phyloP scores from a whole-genome alignment of 2,888 invertebrate genomes.

The Pristionchus entomophagus region DNA sequence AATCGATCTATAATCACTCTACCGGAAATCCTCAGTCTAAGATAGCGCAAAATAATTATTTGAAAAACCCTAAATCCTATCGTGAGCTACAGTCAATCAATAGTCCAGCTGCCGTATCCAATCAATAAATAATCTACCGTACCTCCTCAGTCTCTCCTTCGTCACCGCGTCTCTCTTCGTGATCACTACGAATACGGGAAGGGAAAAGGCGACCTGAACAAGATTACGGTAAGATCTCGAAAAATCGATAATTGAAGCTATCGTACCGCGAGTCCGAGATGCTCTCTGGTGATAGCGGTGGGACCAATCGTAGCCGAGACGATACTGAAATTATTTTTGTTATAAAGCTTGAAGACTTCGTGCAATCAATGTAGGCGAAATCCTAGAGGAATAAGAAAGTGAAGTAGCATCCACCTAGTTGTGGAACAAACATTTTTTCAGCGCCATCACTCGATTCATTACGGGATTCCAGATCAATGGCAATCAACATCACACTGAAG shows the following conservation, averaged over 20 bases:
- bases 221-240: neutral
- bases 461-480: too few species aligned
- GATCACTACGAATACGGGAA: conserved; percentile 92
- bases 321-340: conserved; percentile 35
- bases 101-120: neutral
- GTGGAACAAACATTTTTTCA: too few species aligned
- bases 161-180: conserved; percentile 92
- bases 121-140: neutral
- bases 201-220: conserved; percentile 77
- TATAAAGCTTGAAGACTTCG: neutral
- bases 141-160: conserved; percentile 76
- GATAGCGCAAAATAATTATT: too few species aligned
- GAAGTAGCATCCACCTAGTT: too few species aligned
- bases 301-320: conserved; percentile 82
- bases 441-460: too few species aligned
- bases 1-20: too few species aligned
- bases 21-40: too few species aligned
- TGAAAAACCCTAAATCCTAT: too few species aligned
- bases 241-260: neutral
- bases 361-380: too few species aligned
- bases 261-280: conserved; percentile 83
- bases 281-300: conserved; percentile 86
- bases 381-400: too few species aligned
- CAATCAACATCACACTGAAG: too few species aligned
- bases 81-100: neutral